Base-by-base conservation (phyloP, 2,113 vertebrate genomes). In the Uria aalge region DNA sequence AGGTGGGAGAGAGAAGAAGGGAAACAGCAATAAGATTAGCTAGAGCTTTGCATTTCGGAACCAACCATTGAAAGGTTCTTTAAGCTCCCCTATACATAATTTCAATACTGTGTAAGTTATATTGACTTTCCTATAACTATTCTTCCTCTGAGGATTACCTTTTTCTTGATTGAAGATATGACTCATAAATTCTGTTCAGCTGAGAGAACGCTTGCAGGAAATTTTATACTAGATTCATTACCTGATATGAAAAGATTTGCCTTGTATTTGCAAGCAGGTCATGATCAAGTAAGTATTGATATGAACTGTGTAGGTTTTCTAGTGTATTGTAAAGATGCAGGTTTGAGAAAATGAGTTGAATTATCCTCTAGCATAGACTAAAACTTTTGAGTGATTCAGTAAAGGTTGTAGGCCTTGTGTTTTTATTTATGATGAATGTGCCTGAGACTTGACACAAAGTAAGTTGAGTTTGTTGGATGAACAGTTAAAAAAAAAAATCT, bases 201-300 rank as follows among this genome's bases (percentile, higher is more conserved):
- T 69, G 21, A 83, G 66, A 60, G 27, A 32, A 40, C 0, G 0
- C 34, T 76, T 90, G 71, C 36, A 66, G 55, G n/a, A 66, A 86
- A 73, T 60, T 38, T 83, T 62, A 15, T 32, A 8, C 0, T 0
- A 32, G 18, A 57, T 87, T 55, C 1, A 14, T 83, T 83, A 29
- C 29, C 24, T 62, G 48, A 45, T 88, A 41, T 15, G 15, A 34
- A 40, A 85, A 53, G 32, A 17, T 48, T 64, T 73, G 36, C 62
- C 40, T 69, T 11, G 12, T 57, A 26, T 69, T 94, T 73, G 21
- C 12, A 32, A 80, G 15, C 21, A 76, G 82, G 66, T 77, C 22
- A 20, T 43, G 72, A 43, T 59, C 22, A 50, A 62, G 55, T 76
- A 73, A 41, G 0, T 52, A 11, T 15, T 41, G 24, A 4, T 71